A percentile compares a stretch with the other conserved stretches of the same genome.
Conservation (phyloP, 1,140 invertebrate genomes). For the Lepidostoma basale region DNA sequence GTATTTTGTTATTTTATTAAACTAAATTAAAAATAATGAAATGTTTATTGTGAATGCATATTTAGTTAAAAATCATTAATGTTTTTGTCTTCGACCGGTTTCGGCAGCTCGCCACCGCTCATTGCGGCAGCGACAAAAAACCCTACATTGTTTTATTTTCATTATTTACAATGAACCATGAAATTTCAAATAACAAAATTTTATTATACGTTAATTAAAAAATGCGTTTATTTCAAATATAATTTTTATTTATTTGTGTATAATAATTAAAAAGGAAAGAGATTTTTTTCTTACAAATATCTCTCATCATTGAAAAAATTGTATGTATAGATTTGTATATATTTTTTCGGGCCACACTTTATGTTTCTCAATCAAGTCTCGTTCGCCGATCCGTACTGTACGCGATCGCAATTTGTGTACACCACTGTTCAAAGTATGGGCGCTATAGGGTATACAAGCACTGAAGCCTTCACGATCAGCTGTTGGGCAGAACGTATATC, state of each 20-base stretch:
- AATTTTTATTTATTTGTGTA: background rate
- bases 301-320: background rate
- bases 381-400: slow-evolving; percentile 17
- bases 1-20: too few relatives aligned
- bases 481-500: too few relatives aligned
- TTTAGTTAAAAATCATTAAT: too few relatives aligned
- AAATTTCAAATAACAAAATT: background rate
- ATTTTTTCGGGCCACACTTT: background rate
- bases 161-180: background rate
- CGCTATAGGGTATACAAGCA: slow-evolving; percentile 19
- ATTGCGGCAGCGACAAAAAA: too few relatives aligned
- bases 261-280: too few relatives aligned
- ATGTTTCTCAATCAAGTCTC: slow-evolving; percentile 32
- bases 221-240: background rate
- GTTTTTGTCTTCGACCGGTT: too few relatives aligned
- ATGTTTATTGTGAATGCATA: too few relatives aligned
- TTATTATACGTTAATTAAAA: background rate
- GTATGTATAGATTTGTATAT: background rate
- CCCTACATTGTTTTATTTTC: too few relatives aligned
- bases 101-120: too few relatives aligned
- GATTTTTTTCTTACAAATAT: too few relatives aligned
- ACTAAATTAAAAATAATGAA: too few relatives aligned
- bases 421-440: slow-evolving; percentile 19
- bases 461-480: slow-evolving; percentile 3
- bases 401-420: slow-evolving; percentile 23